phyloP scores from a whole-genome alignment of 2,113 vertebrate genomes.

The Cervus canadensis region DNA sequence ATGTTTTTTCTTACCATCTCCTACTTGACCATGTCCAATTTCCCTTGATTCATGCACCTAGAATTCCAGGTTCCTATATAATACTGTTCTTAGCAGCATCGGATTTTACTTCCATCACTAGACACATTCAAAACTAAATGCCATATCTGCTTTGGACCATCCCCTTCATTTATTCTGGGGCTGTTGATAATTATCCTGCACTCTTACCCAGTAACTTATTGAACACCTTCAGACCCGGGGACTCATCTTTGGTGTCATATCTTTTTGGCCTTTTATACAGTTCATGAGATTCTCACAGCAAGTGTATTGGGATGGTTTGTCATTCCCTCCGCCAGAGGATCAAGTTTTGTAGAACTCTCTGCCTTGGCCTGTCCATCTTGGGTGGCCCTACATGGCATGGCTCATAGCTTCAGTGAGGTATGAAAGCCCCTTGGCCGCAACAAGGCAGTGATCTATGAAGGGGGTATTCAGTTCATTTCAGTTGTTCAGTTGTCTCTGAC shows the following conservation, averaged over 20 bases:
- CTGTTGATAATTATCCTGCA: neutral
- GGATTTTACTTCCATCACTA: neutral
- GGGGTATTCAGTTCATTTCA: neutral
- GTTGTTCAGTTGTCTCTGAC: neutral
- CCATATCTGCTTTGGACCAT: neutral
- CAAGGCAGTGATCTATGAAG: too few relatives aligned
- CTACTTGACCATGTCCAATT: neutral
- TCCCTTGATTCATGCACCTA: neutral
- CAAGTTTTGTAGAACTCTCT: too few relatives aligned
- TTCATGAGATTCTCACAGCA: neutral
- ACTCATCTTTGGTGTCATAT: neutral
- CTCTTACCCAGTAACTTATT: neutral
- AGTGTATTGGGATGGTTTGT: neutral
- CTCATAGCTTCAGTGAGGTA: too few relatives aligned
- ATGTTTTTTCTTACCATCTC: neutral
- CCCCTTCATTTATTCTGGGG: neutral
- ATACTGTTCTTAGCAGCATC: neutral
- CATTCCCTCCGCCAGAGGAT: too few relatives aligned
- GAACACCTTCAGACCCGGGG: neutral
- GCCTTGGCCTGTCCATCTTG: too few relatives aligned
- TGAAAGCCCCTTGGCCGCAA: too few relatives aligned
- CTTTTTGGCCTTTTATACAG: neutral
- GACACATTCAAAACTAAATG: neutral
- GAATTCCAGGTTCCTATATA: neutral
- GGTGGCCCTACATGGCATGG: too few relatives aligned